Base-by-base conservation (phyloP, 2,888 invertebrate species). In the Lottia scabra region DNA sequence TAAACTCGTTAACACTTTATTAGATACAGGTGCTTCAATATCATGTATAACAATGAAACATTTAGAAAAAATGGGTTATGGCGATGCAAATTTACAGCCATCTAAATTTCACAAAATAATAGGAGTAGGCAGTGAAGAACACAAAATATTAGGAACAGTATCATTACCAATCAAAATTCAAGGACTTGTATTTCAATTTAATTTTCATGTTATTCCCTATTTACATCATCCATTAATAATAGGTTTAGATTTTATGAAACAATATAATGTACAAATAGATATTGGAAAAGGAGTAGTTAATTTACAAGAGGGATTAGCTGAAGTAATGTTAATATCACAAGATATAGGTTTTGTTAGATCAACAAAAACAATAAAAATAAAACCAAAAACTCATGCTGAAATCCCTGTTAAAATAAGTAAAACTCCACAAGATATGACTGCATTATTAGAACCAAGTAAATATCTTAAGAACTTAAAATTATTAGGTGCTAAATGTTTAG, bases 181-280 rank as follows among this genome's bases (percentile, higher is more conserved):
- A 19, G 26, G 45, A 13, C 23, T 19, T 19, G 44, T 6, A 6
- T 30, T 66, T n/a, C 15, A 30, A 13, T 67, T 67, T 45, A 72
- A 45, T 3, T 70, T 75, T 19, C 27, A 72, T 56, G 67, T 75
- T 0, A 23, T 75, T 2, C 10, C 23, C 0, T n/a, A 65, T 12
- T 27, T 67, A 19, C 64, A 65, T 12, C 56, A 70, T 43, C 63
- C 63, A 1, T 12, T 75, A 5, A 48, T 75, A 19, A 16, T 75
- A 64, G 78, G 75, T 62, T n/a, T 72, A 19, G 78, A 78, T 68
- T 78, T 78, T 65, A 63, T 78, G 23, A 73, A 65, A 12, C 62
- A 70, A 16, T 68, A 78, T 30, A 44, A 70, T 13, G 75, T 74
- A 13, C 64, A 48, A 46, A 67, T 77, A 1, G 70, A 78, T 48